Conservation (phyloP, 2,113 vertebrate genomes). For the Apaloderma vittatum region DNA sequence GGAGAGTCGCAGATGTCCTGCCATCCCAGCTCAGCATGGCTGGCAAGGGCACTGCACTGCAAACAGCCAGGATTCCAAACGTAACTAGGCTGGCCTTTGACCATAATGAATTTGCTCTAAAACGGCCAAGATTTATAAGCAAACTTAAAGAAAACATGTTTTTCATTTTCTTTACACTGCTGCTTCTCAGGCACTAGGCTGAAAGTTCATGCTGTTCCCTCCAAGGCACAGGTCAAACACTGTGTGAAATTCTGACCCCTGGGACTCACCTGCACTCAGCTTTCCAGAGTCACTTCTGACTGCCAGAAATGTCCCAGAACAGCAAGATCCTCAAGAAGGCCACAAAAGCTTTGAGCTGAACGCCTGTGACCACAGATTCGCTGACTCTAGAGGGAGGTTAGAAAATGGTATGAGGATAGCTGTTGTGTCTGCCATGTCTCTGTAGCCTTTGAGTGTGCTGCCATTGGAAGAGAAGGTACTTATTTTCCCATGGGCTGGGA, state of each 20-base stretch:
- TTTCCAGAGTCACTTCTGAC: too few species aligned
- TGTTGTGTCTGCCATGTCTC: background rate
- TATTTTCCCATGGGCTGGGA: background rate
- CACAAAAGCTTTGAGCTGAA: background rate
- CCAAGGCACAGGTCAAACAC: background rate
- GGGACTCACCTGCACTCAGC: background rate
- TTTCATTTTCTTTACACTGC: background rate
- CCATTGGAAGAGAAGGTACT: background rate
- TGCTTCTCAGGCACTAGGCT: background rate
- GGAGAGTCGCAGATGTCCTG: background rate
- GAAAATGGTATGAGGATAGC: accelerated
- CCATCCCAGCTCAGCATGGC: accelerated
- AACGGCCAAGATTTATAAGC: background rate
- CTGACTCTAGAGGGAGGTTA: background rate
- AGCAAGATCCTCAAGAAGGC: background rate
- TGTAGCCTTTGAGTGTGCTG: background rate
- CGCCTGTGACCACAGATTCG: background rate
- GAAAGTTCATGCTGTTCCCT: background rate
- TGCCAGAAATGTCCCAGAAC: background rate
- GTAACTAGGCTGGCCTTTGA: background rate
- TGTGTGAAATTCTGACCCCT: background rate
- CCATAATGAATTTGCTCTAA: background rate
- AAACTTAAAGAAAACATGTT: background rate
- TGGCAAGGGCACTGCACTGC: accelerated
- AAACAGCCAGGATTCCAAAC: background rate